Evolutionary conservation across 2,888 invertebrate genomes (phyloP).

Genomic region (Archips crataeganus): DNA sequence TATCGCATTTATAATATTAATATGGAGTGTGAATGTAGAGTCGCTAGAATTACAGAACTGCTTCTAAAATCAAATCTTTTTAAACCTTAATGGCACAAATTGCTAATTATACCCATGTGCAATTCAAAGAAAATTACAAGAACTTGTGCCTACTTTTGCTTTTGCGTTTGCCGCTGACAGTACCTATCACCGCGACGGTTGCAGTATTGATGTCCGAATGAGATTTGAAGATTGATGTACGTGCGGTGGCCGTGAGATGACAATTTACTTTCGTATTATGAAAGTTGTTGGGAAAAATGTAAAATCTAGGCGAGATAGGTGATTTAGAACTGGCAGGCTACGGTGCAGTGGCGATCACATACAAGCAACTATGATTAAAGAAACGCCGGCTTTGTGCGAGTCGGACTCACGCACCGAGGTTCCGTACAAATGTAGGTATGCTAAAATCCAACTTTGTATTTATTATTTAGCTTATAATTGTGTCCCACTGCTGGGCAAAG

Average conservation of each 20-base stretch:
- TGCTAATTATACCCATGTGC: neutral
- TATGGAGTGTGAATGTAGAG: no score
- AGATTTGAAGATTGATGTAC: conserved; percentile 59
- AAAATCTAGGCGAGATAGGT: neutral
- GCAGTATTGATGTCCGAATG: conserved; percentile 53
- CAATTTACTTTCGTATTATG: conserved; percentile 52
- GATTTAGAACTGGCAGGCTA: conserved; percentile 13
- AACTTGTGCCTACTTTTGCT: neutral
- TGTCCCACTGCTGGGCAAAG: no score
- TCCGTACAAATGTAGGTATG: no score
- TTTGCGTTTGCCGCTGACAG: conserved; percentile 27
- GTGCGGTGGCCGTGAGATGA: conserved; percentile 49
- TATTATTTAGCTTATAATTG: no score
- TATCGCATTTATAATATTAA: no score
- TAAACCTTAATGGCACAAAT: neutral
- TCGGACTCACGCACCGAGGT: no score
- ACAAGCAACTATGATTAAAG: neutral
- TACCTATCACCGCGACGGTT: conserved; percentile 43
- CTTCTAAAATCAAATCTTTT: no score
- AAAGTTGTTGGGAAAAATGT: conserved; percentile 42
- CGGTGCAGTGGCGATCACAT: conserved; percentile 29
- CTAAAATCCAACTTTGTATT: no score
- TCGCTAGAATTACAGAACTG: no score
- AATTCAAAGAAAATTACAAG: neutral
- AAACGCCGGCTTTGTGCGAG: no score